Conservation (phyloP, 2,113 vertebrate species). For the Apteryx mantelli region DNA sequence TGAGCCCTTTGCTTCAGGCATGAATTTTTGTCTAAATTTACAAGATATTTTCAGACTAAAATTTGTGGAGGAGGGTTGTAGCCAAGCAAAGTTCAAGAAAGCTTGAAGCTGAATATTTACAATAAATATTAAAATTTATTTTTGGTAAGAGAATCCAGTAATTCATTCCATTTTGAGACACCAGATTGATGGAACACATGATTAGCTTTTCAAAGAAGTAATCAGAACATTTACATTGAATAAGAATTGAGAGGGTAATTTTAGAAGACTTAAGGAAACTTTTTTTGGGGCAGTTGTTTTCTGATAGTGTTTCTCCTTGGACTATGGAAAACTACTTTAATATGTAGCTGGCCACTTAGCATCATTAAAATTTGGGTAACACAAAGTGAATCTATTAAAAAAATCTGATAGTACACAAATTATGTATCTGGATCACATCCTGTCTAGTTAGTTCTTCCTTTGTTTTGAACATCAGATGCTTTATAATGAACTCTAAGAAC, state of each 20-base stretch:
- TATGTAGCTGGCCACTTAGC: background rate
- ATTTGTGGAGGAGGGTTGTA: background rate
- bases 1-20: background rate
- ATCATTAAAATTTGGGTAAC: background rate
- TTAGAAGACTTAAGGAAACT: background rate
- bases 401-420: background rate
- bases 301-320: background rate
- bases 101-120: background rate
- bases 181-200: background rate
- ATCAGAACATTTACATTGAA: background rate
- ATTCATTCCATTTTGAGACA: background rate
- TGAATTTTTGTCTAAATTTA: background rate
- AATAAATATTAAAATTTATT: background rate
- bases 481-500: background rate
- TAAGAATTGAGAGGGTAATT: background rate
- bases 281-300: background rate
- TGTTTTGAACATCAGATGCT: background rate
- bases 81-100: background rate
- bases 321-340: background rate
- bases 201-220: background rate
- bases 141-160: background rate
- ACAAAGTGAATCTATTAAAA: background rate
- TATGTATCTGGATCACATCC: background rate
- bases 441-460: background rate
- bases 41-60: background rate